phyloP scores from a whole-genome alignment of 2,797 vertebrate genomes.

The Clarias laeviceps region DNA sequence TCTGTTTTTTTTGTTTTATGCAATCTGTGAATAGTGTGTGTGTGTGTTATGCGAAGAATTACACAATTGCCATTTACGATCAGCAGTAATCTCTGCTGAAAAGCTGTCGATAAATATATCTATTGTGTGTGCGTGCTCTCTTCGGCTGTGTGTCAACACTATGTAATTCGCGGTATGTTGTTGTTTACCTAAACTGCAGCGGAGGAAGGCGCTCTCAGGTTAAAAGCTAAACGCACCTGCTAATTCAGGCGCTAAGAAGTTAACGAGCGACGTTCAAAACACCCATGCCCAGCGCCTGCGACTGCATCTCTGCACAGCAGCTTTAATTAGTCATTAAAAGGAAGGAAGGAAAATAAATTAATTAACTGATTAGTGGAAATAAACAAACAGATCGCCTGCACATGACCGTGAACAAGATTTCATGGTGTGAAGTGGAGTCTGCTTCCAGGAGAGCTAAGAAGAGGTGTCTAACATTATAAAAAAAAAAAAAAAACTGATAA shows the following conservation, averaged over 20 bases:
- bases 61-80: not conserved
- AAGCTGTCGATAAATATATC: not conserved
- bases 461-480: not conserved
- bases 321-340: conserved; percentile 18
- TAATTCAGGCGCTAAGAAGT: conserved; percentile 51
- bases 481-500: not conserved
- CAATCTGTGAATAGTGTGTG: conserved; percentile 40
- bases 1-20: conserved; percentile 44
- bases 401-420: conserved; percentile 14
- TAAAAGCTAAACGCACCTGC: conserved; percentile 43
- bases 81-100: not conserved
- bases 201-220: conserved; percentile 17
- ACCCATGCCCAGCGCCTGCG: not conserved
- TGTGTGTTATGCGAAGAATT: conserved; percentile 30
- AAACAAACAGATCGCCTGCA: conserved; percentile 19
- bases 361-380: conserved; percentile 21
- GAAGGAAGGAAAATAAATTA: conserved; percentile 15
- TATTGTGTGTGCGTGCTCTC: not conserved
- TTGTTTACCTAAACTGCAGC: conserved; percentile 33
- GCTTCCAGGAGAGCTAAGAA: not conserved
- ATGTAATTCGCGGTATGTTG: not conserved
- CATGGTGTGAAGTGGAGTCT: not conserved
- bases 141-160: not conserved
- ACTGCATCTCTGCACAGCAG: not conserved
- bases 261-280: conserved; percentile 39